Base-by-base conservation (phyloP, 2,888 invertebrate genomes). In the Villa cingulata region DNA sequence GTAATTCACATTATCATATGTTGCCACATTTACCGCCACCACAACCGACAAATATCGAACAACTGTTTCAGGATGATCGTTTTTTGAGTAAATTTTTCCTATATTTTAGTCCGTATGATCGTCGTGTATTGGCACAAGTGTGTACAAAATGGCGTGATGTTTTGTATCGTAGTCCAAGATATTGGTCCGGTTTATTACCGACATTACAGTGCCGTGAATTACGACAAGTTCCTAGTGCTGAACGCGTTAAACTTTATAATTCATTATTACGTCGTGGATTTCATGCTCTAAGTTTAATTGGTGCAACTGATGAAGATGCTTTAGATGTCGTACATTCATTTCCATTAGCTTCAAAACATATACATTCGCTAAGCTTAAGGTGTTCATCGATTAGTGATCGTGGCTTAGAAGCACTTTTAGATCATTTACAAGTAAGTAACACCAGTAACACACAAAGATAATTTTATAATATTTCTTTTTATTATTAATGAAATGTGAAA, bases 381-480 rank as follows among this genome's bases (percentile, higher is more conserved):
- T 90, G 90, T 64, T 90, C 89, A 61, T 89, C 90, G 59, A 78
- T 94, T 63, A 88, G 87, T 32, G 94, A 95, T 72, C 77, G 87
- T 59, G 92, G 92, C 7, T 71, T 95, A 56, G 92, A 94, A 70
- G 80, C 86, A 20, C 74, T 90, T 41, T 70, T 91, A 62, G 90
- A 90, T 73, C 88, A 90, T 70, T 75, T 90, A 54, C 86, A 87
- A 81, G 87, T 86, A 66, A 65, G 63, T 57, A n/a, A n/a, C n/a
- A n/a, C n/a, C n/a, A n/a, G n/a, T n/a, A n/a, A n/a, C n/a, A n/a
- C n/a, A n/a, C n/a, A n/a, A n/a, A n/a, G n/a, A n/a, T n/a, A n/a
- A n/a, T n/a, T n/a, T n/a, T n/a, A n/a, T n/a, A n/a, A n/a, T n/a
- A n/a, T n/a, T n/a, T n/a, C n/a, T n/a, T n/a, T n/a, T n/a, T n/a